Conservation (phyloP, 2,113 vertebrate genomes). For the Gymnocephalus cernua region DNA sequence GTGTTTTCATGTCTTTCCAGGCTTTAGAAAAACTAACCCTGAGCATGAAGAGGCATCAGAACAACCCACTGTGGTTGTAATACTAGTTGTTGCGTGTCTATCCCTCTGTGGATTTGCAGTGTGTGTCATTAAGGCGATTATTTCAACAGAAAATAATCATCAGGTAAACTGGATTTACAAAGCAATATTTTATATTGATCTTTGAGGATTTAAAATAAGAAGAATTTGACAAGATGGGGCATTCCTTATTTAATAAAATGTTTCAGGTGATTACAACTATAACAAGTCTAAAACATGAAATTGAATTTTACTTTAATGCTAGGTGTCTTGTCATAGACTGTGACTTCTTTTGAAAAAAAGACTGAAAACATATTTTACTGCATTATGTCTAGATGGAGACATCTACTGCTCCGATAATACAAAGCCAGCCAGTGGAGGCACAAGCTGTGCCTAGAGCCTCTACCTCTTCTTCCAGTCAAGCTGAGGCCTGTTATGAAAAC, state of each 20-base stretch:
- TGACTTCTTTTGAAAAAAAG: too few relatives aligned
- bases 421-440: constrained; percentile 4
- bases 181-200: not conserved
- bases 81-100: fast-evolving
- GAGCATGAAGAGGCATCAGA: fast-evolving
- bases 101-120: fast-evolving
- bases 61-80: fast-evolving
- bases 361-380: not conserved
- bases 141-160: not conserved
- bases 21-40: fast-evolving
- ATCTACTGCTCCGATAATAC: not conserved
- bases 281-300: not conserved
- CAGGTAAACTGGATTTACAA: constrained; percentile 32
- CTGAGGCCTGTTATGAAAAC: constrained; percentile 56
- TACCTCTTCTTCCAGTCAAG: not conserved
- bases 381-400: not conserved
- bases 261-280: not conserved
- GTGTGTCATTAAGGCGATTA: fast-evolving
- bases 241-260: not conserved
- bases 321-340: not conserved
- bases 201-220: not conserved
- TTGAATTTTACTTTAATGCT: too few relatives aligned
- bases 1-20: constrained; percentile 26
- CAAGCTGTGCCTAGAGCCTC: constrained; percentile 1
- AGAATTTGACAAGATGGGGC: not conserved